Base-by-base conservation (phyloP, 2,888 invertebrate species). In the Meganola albula region DNA sequence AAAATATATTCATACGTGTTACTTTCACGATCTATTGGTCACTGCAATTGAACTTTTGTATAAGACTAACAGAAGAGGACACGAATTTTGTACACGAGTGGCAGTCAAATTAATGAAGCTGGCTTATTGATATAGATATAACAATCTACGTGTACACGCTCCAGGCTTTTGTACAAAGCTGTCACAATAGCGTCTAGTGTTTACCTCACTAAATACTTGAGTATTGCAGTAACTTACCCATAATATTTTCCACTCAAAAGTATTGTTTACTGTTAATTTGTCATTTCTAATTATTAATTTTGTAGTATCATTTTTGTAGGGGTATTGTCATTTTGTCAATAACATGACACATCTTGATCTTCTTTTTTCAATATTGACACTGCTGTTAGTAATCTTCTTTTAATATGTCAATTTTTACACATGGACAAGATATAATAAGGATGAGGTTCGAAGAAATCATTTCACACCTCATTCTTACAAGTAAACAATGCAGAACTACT, bases 121-220 rank as follows among this genome's bases (percentile, higher is more conserved):
- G 74, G 71, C 74, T 75, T 67, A 66, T 53, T 54, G n/a, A 34
- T 22, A 34, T 50, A 27, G 24, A 40, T 42, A 39, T 29, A 24
- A 27, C 32, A 30, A 20, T 20, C 20, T 47, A 29, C 36, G 51
- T 55, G 58, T 62, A 59, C 54, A 46, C 40, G 49, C 41, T 63
- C 62, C 62, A 68, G 69, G 68, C 65, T 74, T 76, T 77, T 78
- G 77, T 77, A 76, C 76, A 76, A 77, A 78, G 75, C 76, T 77
- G 75, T 74, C 63, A 67, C 27, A 61, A 49, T 49, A 47, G 57
- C 51, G 54, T 53, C 55, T 57, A 64, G 51, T 38, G 11, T 36
- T 34, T 27, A 24, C 31, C 11, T 24, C 34, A 29, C 45, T 45
- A 45, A 43, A 43, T 45, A 45, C 48, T 11, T 10, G 20, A 12